Conservation (phyloP, 2,797 vertebrate genomes). For the Valencia hispanica region DNA sequence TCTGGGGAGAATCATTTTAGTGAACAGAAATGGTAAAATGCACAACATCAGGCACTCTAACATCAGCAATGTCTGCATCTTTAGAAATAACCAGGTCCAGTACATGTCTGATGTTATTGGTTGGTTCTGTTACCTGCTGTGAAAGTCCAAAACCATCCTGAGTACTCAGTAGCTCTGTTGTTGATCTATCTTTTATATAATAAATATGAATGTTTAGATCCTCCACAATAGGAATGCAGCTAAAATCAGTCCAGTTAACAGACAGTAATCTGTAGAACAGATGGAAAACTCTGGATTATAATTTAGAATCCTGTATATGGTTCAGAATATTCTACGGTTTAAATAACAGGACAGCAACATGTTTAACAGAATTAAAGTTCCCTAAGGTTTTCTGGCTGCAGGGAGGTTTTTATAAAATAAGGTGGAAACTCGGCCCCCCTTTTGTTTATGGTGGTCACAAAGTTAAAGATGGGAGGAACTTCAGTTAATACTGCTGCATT, state of each 20-base stretch:
- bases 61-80: neutral
- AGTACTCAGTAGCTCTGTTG: neutral
- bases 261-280: neutral
- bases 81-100: neutral
- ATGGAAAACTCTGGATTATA: neutral
- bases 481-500: too few relatives aligned
- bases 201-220: neutral
- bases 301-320: neutral
- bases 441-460: too few relatives aligned
- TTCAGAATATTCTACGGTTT: too few relatives aligned
- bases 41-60: neutral
- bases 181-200: neutral
- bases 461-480: too few relatives aligned
- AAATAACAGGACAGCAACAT: too few relatives aligned
- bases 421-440: too few relatives aligned
- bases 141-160: neutral
- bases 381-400: too few relatives aligned
- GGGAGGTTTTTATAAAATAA: too few relatives aligned
- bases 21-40: neutral
- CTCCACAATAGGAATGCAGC: neutral
- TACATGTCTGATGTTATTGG: neutral
- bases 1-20: neutral
- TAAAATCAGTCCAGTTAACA: neutral
- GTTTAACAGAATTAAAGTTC: too few relatives aligned
- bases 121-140: neutral